phyloP scores from a whole-genome alignment of 2,888 invertebrate species.

The Oscheius sp. region DNA sequence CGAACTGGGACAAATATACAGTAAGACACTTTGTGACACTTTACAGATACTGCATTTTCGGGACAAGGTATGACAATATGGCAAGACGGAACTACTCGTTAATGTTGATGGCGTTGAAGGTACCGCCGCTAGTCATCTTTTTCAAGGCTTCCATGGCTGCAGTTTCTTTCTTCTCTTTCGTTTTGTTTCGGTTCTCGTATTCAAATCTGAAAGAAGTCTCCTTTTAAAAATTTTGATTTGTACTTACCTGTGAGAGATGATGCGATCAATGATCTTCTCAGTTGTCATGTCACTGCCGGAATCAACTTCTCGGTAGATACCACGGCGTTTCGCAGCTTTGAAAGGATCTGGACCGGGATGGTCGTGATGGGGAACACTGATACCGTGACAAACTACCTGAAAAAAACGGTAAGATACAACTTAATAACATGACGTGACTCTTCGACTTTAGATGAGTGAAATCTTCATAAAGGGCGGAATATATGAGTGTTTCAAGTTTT shows the following conservation, averaged over 20 bases:
- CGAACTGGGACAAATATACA: not conserved
- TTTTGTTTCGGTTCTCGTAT: conserved; percentile 80
- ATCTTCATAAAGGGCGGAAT: too few relatives aligned
- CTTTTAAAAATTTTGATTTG: not conserved
- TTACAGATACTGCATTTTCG: not conserved
- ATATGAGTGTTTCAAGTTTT: too few relatives aligned
- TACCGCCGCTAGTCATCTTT: conserved; percentile 15
- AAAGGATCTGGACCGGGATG: conserved; percentile 83
- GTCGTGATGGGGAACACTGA: conserved; percentile 55
- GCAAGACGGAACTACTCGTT: conserved; percentile 17
- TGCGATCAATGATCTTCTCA: conserved; percentile 91
- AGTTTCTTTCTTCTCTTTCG: conserved; percentile 89
- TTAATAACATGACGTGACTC: too few relatives aligned
- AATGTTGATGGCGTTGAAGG: conserved; percentile 6
- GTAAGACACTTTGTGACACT: too few relatives aligned
- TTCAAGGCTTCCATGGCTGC: conserved; percentile 65
- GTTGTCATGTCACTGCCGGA: conserved; percentile 92
- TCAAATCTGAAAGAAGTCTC: conserved; percentile 45
- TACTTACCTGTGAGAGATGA: conserved; percentile 85
- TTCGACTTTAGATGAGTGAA: too few relatives aligned
- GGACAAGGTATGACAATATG: conserved; percentile 4
- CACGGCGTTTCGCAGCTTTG: conserved; percentile 74
- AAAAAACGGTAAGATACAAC: too few relatives aligned
- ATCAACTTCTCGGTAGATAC: conserved; percentile 77
- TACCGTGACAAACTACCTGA: conserved; percentile 31